Evolutionary conservation across 2,797 vertebrate species (phyloP), one percentile per base, ranked within the genome.

Genomic region (Adelosebastes latens): DNA sequence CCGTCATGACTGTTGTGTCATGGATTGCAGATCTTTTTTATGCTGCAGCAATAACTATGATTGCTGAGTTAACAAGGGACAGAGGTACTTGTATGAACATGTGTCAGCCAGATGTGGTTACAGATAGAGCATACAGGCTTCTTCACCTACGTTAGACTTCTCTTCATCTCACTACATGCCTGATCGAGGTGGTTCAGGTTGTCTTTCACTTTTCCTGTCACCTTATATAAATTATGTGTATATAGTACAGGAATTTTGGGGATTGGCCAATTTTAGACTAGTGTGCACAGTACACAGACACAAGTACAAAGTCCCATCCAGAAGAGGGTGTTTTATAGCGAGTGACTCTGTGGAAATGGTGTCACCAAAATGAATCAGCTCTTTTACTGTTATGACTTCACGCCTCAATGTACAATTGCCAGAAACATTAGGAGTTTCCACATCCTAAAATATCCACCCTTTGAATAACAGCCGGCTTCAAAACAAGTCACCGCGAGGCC

Each of bases 31-130:
- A n/a, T 32, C 2, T 9, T 55, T 49, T 81, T 79, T 72, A 65
- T 56, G 77, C n/a, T 20, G 18, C 59, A 68, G 42, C 62, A 64
- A 9, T 52, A 36, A 58, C 25, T n/a, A 14, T 77, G 72, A 86
- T 80, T 80, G 73, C 84, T 87, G 79, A 79, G 32, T 64, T 79
- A 76, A 79, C 55, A 75, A 46, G 68, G 20, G 63, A 69, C 65
- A 73, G 56, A 34, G 49, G 34, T 46, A 42, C 11, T 49, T 82
- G 27, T 67, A 18, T 71, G 53, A 82, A 75, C 91, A 92, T 81
- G 70, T 89, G 90, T 72, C 7, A 12, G 24, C 86, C 91, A 94
- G 86, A 92, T 94, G 87, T 91, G 75, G 55, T 79, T 55, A 59
- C 60, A 82, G 66, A 16, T 31, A 36, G 18, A 70, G 20, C 34